A percentile compares a stretch with the other conserved stretches of the same genome.
Conservation (phyloP, 1,140 invertebrate species). For the Aethina tumida region DNA sequence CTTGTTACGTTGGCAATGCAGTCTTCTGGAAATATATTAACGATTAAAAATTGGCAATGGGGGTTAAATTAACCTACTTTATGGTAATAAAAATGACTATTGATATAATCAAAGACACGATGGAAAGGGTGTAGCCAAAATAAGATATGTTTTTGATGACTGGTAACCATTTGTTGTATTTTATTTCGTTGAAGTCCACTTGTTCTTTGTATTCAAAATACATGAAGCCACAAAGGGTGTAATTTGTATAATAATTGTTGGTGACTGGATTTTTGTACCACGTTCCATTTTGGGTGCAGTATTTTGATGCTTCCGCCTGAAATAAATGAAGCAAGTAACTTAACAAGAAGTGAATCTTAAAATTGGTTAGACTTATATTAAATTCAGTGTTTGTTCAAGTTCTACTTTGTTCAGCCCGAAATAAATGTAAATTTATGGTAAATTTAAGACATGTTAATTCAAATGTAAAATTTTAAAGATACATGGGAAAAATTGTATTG, state of each 20-base stretch:
- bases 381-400: background rate
- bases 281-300: constrained; percentile 44
- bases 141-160: constrained; percentile 53
- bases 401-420: background rate
- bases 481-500: too few species aligned
- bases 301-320: constrained; percentile 42
- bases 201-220: constrained; percentile 10
- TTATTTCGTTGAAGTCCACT: constrained; percentile 13
- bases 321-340: constrained; percentile 11
- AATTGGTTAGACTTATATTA: background rate
- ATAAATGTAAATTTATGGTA: background rate
- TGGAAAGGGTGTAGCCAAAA: constrained; percentile 59
- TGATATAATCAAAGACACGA: constrained; percentile 53
- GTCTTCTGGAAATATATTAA: constrained; percentile 39
- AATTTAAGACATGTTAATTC: background rate
- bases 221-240: constrained; percentile 38
- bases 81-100: constrained; percentile 55
- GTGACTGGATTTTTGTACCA: constrained; percentile 43
- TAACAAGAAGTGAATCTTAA: background rate
- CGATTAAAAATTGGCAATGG: constrained; percentile 2
- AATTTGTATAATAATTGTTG: constrained; percentile 48
- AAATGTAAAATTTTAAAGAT: constrained; percentile 1
- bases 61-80: constrained; percentile 46
- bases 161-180: constrained; percentile 46
- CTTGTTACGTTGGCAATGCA: constrained; percentile 57